Evolutionary conservation across 2,888 invertebrate genomes (phyloP).

Genomic region (Brenthis daphne): DNA sequence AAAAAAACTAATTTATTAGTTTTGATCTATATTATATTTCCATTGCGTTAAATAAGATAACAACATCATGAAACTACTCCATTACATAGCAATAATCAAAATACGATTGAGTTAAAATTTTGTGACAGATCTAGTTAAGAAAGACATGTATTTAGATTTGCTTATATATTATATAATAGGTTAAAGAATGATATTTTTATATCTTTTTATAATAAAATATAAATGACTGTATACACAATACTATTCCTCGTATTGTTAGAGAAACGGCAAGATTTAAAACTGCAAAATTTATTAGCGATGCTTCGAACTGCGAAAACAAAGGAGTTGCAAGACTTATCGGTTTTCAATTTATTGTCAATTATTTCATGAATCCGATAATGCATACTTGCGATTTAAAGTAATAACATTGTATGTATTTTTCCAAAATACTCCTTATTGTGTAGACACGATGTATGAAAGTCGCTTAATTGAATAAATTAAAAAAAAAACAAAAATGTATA

Average conservation of each 20-base stretch:
- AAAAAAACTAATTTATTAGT: too few species aligned
- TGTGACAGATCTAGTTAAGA: too few species aligned
- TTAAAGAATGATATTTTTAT: too few species aligned
- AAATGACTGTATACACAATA: too few species aligned
- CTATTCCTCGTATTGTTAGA: background rate
- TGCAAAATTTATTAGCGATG: conserved; percentile 10
- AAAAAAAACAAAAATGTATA: conserved; percentile 5
- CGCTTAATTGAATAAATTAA: background rate
- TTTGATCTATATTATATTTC: too few species aligned
- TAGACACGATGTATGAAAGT: background rate
- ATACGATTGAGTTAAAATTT: too few species aligned
- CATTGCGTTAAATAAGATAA: too few species aligned
- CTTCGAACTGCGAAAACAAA: conserved; percentile 8
- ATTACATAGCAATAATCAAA: too few species aligned
- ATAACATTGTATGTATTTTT: background rate
- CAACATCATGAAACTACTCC: too few species aligned
- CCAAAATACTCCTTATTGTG: conserved; percentile 17
- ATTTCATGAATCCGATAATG: conserved; percentile 33
- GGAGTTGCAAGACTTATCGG: conserved; percentile 21
- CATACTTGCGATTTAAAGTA: conserved; percentile 32
- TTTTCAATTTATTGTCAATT: conserved; percentile 37
- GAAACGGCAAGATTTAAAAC: conserved; percentile 3
- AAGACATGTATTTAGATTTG: too few species aligned
- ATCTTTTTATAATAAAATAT: too few species aligned
- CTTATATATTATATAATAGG: too few species aligned